These are phyloP conservation scores for Sarcophaga peregrina DNA, from an alignment of 1,140 invertebrate species.

Conservation along the genomic window DNA sequence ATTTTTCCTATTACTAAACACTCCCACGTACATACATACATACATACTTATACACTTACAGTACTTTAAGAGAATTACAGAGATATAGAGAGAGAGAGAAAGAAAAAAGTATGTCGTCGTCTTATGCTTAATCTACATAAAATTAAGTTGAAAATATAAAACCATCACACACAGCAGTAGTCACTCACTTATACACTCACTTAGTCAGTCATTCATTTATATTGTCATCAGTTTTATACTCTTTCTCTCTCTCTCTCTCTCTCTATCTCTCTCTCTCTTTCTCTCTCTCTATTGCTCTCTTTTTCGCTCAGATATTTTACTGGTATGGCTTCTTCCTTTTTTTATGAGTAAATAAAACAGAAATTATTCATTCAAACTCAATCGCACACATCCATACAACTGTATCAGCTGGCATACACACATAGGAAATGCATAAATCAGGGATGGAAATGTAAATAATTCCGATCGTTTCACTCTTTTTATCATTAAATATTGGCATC, in stretches of 20 bases:
- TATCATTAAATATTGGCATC: too few species aligned
- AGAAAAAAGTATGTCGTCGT: background rate
- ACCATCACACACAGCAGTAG: background rate
- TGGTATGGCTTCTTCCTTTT: background rate
- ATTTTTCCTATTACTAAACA: too few species aligned
- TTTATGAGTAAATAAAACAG: conserved; percentile 1
- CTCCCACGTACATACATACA: too few species aligned
- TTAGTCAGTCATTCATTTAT: background rate
- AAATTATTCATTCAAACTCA: conserved; percentile 23
- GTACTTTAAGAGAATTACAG: too few species aligned
- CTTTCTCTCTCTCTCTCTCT: background rate
- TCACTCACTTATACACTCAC: background rate
- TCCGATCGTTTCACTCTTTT: too few species aligned
- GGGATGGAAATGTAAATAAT: background rate
- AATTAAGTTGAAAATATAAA: conserved; percentile 1
- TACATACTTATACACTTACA: too few species aligned
- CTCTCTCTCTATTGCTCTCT: too few species aligned
- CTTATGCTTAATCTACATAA: conserved; percentile 22
- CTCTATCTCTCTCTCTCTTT: background rate
- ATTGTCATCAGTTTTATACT: background rate
- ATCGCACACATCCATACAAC: background rate
- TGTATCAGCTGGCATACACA: background rate
- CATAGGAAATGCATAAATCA: background rate
- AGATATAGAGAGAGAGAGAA: too few species aligned
- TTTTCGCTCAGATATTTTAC: background rate